Percentiles rank a stretch among this genome's conserved stretches.
These are phyloP conservation scores for Scomber scombrus DNA, from an alignment of 2,113 vertebrate genomes.

Conservation along the genomic window DNA sequence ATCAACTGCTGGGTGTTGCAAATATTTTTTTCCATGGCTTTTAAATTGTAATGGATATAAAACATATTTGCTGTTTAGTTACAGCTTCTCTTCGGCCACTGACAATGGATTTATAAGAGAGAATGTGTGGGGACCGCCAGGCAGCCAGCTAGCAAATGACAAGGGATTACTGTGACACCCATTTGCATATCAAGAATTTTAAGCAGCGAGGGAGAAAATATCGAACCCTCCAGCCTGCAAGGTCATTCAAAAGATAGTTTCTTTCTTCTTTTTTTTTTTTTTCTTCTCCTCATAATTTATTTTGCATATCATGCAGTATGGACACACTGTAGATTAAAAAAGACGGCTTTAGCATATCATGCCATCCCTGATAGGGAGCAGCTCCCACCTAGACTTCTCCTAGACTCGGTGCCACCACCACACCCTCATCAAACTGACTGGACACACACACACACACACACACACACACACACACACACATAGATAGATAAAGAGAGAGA, in stretches of 20 bases:
- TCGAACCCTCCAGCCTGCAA: slow-evolving; percentile 87
- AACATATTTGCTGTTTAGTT: background rate
- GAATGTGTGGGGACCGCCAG: slow-evolving; percentile 43
- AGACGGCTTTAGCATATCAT: slow-evolving; percentile 82
- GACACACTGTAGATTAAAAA: slow-evolving; percentile 81
- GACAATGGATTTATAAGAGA: slow-evolving; percentile 48
- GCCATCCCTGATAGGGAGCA: slow-evolving; percentile 78
- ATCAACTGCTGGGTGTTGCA: too few relatives aligned
- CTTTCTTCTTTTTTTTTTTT: slow-evolving; percentile 29
- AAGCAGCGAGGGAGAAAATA: slow-evolving; percentile 85
- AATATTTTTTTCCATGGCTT: slow-evolving; percentile 7
- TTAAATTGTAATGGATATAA: background rate
- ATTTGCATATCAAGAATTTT: slow-evolving; percentile 87
- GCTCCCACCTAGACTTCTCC: slow-evolving; percentile 75
- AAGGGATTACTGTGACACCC: slow-evolving; percentile 83
- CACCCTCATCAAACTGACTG: slow-evolving; percentile 64
- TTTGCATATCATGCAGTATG: slow-evolving; percentile 82
- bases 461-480: slow-evolving; percentile 14
- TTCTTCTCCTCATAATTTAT: slow-evolving; percentile 79
- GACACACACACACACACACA: slow-evolving; percentile 22
- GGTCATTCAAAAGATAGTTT: slow-evolving; percentile 88
- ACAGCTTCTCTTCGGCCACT: slow-evolving; percentile 20
- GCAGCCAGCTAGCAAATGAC: slow-evolving; percentile 62
- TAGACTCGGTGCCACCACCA: slow-evolving; percentile 50
- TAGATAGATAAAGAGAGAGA: slow-evolving; percentile 10